A percentile compares a stretch with the other conserved stretches of the same genome.
phyloP scores from a whole-genome alignment of 1,140 invertebrate species.

The Caenorhabditis tropicalis region DNA sequence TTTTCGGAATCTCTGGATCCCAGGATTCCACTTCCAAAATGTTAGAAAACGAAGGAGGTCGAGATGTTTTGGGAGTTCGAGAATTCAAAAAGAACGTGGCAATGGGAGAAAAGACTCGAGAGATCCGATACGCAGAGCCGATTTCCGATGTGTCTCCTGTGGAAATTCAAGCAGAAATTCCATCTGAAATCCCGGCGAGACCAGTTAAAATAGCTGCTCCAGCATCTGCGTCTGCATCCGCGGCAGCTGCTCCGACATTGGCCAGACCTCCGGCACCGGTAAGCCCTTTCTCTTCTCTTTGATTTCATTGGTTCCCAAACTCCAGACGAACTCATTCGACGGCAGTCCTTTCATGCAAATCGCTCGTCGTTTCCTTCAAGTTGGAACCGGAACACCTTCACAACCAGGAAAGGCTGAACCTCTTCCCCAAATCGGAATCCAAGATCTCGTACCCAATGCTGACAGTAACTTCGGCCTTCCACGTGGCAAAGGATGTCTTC shows the following conservation, averaged over 20 bases:
- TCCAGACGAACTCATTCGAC: slow-evolving; percentile 33
- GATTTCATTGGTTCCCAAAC: not conserved
- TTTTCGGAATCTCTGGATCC: not conserved
- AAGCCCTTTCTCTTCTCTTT: not conserved
- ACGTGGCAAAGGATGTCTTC: slow-evolving; percentile 65
- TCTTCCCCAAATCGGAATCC: slow-evolving; percentile 60
- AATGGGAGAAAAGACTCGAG: not conserved
- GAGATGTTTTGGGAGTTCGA: slow-evolving; percentile 23
- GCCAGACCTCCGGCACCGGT: not conserved
- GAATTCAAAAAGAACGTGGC: slow-evolving; percentile 25
- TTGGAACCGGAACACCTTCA: slow-evolving; percentile 49
- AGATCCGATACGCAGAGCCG: slow-evolving; percentile 7
- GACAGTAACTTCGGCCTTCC: slow-evolving; percentile 65
- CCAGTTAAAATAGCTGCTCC: slow-evolving; percentile 15
- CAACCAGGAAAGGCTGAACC: not conserved
- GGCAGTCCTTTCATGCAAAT: slow-evolving; percentile 56
- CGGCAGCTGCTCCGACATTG: not conserved
- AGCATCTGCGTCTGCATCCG: not conserved
- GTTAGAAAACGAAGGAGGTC: not conserved
- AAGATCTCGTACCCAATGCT: slow-evolving; percentile 66
- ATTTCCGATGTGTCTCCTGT: not conserved
- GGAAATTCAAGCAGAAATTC: not conserved
- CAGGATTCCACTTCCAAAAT: not conserved
- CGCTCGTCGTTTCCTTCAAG: slow-evolving; percentile 59
- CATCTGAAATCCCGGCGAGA: not conserved